Base-by-base conservation (phyloP, 2,888 invertebrate species). In the Caenorhabditis angaria region DNA sequence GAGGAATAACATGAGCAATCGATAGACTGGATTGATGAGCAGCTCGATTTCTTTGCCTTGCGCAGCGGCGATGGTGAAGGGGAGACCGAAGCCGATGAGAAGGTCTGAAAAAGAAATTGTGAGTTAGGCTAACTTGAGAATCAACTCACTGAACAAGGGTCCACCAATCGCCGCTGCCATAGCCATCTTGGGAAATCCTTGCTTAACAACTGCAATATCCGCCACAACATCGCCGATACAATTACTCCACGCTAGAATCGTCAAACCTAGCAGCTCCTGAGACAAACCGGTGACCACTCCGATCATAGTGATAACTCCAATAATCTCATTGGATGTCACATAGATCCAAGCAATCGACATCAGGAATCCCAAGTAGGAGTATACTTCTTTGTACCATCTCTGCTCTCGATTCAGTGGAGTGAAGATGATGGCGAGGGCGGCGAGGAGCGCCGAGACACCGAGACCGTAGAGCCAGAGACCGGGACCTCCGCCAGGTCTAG, bases 121-220 rank as follows among this genome's bases (percentile, higher is more conserved):
- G 35, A 35, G 14, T 10, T 35, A 14, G 14, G 35, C 14, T 35
- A 35, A 10, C 35, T 6, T 35, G n/a, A n/a, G n/a, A n/a, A n/a
- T 35, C 14, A 51, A 62, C 79, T 72, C 89, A 91, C 91, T 92
- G 83, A 92, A 91, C 66, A 92, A 88, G 1, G 92, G 92, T 8
- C 92, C 92, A 22, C 92, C 92, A 84, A 91, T 91, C 71, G 92
- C 92, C 0, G 92, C 92, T 0, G 92, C 90, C 82, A 91, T 91
- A 0, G 91, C 92, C 91, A 92, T 92, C 67, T 90, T 89, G 0
- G 91, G 91, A 84, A 90, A 91, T 1, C 92, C 92, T 79, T 90
- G 90, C 59, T 88, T 88, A 0, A 92, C 91, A 81, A 92, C 89
- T 5, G 91, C 87, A 0, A 90, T 84, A 84, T 92, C 91, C 0